Base-by-base conservation (phyloP, 2,113 vertebrate species). In the Campylorhamphus procurvoides region DNA sequence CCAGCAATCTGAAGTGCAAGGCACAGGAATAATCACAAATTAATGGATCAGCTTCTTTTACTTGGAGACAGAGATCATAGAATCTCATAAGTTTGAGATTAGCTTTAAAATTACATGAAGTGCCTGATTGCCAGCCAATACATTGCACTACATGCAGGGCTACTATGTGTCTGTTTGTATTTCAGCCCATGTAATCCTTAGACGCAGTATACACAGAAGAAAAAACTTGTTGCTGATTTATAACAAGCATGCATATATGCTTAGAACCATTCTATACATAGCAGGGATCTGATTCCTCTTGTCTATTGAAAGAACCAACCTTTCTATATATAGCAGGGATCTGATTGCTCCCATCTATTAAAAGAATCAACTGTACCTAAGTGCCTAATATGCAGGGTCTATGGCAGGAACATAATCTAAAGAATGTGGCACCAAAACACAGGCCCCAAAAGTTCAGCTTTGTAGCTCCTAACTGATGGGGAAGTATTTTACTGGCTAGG, bases 251-350 rank as follows among this genome's bases (percentile, higher is more conserved):
- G 16, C 13, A 62, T 47, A 76, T 62, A 74, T 20, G 19, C 79
- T 86, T 88, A 74, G 71, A 95, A 63, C 10, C 5, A 22, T 69
- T 46, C 71, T 83, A n/a, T 75, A 79, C 42, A 89, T 68, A 93
- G 74, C 53, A 85, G 62, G 40, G 71, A 87, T 90, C 63, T 6
- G 2, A 67, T 88, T 93, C 71, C 88, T 84, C 42, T 44, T 62
- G n/a, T 60, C 82, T 83, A 83, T 76, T 95, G 83, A 90, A 90
- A 85, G 85, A 97, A 68, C 37, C n/a, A 90, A 62, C 4, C 10
- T n/a, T 76, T 56, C 74, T 76, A 40, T 91, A 72, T 42, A 84
- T 68, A 94, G 77, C 46, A 92, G 82, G 42, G 75, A 89, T 93
- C 75, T 8, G 3, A 64, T 90, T 93, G 75, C 92, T 91, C 39